Base-by-base conservation (phyloP, 2,888 invertebrate genomes). In the Neoaliturus tenellus region DNA sequence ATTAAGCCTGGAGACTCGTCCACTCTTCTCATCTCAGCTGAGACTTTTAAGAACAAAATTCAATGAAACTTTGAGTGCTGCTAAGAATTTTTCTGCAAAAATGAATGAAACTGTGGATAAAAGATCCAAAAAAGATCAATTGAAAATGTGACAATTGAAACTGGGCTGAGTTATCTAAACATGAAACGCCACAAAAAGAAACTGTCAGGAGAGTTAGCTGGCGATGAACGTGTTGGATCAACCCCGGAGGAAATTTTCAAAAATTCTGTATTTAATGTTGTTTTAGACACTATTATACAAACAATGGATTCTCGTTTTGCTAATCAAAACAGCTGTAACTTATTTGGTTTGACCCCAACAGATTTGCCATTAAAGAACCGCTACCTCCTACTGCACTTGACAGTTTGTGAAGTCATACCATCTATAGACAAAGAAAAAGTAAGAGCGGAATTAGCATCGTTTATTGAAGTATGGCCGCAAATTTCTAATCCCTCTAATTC, bases 391-490 rank as follows among this genome's bases (percentile, higher is more conserved):
- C 44, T 25, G 75, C 44, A 1, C 28, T 75, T 14, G 48, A 75
- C 2, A 48, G 25, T 80, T 14, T n/a, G 55, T 17, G n/a, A 10
- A 10, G 25, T 80, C 2, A 25, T 75, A 20, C 48, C n/a, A 51
- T n/a, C 17, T 48, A 10, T 78, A 8, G 31, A 48, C 31, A 20
- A 58, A 35, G 51, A 28, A 10, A 80, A 80, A n/a, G 23, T 55
- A 4, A 20, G n/a, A n/a, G 58, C 55, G 33, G 80, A 80, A 80
- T 5, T 80, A 3, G 23, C 25, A 33, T 55, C 55, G 6, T 80
- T 75, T 12, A 44, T 80, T 20, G 31, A 55, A 5, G 31, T n/a
- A n/a, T 80, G 80, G 80, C n/a, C n/a, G n/a, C 23, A 73, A 23
- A 14, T 20, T 20, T n/a, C 4, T 44, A 20, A n/a, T n/a, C n/a